Evolutionary conservation across 2,888 invertebrate genomes (phyloP).

Genomic region (Cosmia pyralina): DNA sequence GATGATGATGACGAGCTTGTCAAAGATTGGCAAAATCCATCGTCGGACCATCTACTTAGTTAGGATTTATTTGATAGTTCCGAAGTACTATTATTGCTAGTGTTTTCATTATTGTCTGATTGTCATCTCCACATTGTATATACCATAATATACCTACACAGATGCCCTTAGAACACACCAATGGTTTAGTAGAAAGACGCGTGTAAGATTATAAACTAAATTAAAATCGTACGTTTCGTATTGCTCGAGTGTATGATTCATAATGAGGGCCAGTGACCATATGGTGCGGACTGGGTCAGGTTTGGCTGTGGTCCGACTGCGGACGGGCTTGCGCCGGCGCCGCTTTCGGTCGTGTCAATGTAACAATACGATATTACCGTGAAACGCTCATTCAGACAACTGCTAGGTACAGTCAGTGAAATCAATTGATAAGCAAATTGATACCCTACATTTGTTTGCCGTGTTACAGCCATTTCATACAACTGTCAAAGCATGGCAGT

Average conservation of each 20-base stretch:
- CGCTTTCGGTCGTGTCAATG: constrained; percentile 19
- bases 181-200: constrained; percentile 21
- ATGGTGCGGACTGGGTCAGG: constrained; percentile 71
- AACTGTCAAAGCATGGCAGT: neutral
- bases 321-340: constrained; percentile 12
- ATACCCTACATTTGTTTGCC: neutral
- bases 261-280: constrained; percentile 77
- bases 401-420: neutral
- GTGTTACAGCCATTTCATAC: neutral
- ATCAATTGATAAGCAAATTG: neutral
- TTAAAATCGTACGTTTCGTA: constrained; percentile 29
- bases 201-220: constrained; percentile 13
- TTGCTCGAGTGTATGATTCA: constrained; percentile 55
- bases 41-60: neutral
- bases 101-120: neutral
- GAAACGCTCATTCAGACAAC: constrained; percentile 1
- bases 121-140: neutral
- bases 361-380: constrained; percentile 22
- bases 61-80: neutral
- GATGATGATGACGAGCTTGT: too few relatives aligned
- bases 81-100: neutral
- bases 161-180: neutral
- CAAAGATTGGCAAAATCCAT: neutral
- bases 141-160: neutral
- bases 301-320: constrained; percentile 40